Evolutionary conservation across 2,797 vertebrate species (phyloP), one percentile per base, ranked within the genome.

Genomic region (Rhinatrema bivittatum): DNA sequence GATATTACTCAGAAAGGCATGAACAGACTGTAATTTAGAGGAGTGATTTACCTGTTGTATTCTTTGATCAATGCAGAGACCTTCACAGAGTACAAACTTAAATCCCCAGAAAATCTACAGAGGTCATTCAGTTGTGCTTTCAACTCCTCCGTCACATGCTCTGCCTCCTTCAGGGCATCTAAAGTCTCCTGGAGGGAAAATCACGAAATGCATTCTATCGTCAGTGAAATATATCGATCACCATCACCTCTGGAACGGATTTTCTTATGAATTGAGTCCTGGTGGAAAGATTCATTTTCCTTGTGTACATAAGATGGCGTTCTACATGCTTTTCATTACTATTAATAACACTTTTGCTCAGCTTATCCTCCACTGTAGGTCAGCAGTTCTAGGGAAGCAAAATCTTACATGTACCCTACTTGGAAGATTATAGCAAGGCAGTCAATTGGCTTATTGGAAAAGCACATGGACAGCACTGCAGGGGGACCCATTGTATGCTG

Each of bases 81-180:
- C 67, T 86, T 90, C 13, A 86, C 82, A 26, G 94, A 96, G 52
- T 93, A 85, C 17, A 66, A 49, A 16, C 84, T 90, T 56, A 99
- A 74, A 59, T 99, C 96, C 76, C 79, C 89, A 57, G 94, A 93
- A 81, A 97, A 99, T 26, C 84, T 84, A 56, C 92, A 99, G 17
- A 99, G 85, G 34, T 97, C 90, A 39, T 98, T 97, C 23, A 99
- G 73, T 46, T 91, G 92, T 47, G 79, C 84, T 82, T 98, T 99
- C 46, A 98, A 72, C 29, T 79, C 82, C 7, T 98, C 96, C 20
- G 79, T 93, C 50, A 79, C 61, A 4, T 85, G 76, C 55, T 99
- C 95, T 36, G 86, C 86, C 64, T 96, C 90, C n/a, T 80, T 59
- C 10, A 99, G 73, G 20, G 81, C 81, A 54, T 89, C 87, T 49